Percentiles rank a stretch among this genome's conserved stretches.
phyloP scores from a whole-genome alignment of 1,140 invertebrate species.

The Drosophila lacteicornis region DNA sequence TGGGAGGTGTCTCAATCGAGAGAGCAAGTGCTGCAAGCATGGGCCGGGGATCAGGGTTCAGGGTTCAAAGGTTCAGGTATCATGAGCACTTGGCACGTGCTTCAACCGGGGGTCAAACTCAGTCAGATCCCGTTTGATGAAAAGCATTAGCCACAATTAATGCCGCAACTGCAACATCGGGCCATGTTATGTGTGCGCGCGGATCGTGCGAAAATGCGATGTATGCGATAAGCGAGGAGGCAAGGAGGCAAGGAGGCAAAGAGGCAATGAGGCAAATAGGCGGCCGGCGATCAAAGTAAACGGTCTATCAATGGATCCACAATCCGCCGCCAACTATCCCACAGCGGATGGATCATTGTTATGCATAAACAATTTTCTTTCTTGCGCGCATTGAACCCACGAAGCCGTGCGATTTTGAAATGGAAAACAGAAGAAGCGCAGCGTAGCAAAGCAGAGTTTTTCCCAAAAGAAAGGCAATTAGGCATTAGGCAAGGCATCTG shows the following conservation, averaged over 20 bases:
- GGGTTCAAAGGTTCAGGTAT: background rate
- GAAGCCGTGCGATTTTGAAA: conserved; percentile 47
- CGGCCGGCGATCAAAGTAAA: conserved; percentile 34
- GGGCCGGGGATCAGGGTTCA: background rate
- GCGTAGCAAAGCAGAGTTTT: conserved; percentile 16
- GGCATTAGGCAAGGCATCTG: conserved; percentile 17
- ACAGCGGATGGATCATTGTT: conserved; percentile 24
- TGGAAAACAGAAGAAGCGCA: conserved; percentile 19
- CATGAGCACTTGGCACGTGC: conserved; percentile 13
- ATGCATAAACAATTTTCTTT: conserved; percentile 45
- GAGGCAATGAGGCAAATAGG: background rate
- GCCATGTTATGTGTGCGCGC: conserved; percentile 8
- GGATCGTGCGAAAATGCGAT: conserved; percentile 49
- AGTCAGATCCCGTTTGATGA: conserved; percentile 35
- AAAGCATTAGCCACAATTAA: conserved; percentile 41
- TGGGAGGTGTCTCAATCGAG: background rate
- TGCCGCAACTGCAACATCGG: conserved; percentile 25
- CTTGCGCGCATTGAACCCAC: conserved; percentile 38
- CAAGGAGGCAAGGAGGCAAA: background rate
- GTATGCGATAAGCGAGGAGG: conserved; percentile 2
- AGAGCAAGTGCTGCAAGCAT: background rate
- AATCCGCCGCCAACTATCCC: conserved; percentile 2
- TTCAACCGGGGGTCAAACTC: conserved; percentile 6
- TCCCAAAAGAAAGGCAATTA: conserved; percentile 41
- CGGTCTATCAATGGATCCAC: conserved; percentile 28